Base-by-base conservation (phyloP, 2,797 vertebrate genomes). In the Catostomus latipinnis region DNA sequence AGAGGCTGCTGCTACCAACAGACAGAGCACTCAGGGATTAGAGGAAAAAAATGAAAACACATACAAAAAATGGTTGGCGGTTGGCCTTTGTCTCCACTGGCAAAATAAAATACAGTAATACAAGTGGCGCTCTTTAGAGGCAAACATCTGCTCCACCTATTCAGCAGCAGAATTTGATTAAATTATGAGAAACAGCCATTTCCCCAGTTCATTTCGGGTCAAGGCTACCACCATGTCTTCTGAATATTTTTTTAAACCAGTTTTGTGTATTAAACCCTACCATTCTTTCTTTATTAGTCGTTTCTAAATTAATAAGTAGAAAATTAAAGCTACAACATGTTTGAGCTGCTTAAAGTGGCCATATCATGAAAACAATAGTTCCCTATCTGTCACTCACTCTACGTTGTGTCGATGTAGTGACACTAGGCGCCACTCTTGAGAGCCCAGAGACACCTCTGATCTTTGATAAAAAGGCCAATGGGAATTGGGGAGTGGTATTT, bases 31-130 rank as follows among this genome's bases (percentile, higher is more conserved):
- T 34, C 67, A 22, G 78, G 77, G 78, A 82, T 67, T 12, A 76
- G 22, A 22, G 22, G 22, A 48, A 70, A 50, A 74, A 83, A 78
- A 76, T 6, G 62, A 78, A 79, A 60, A 80, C 70, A 74, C 72
- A 83, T 65, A 63, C 78, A 85, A 82, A 78, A 57, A 82, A 76
- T 54, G 48, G 56, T 43, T 71, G 56, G 62, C 57, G 70, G 67
- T 54, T 75, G 77, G 80, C 80, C 70, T 53, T 34, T 60, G 70
- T 74, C 72, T 76, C 53, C 43, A 71, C 50, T 22, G 61, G 56
- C 5, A 80, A 81, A 67, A 83, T 78, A 48, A 83, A 81, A 80
- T 80, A 62, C 22, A 74, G 82, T 57, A 71, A 74, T 71, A 72
- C 22, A 53, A 49, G 54, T 60, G 72, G 34, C 34, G 12, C 60